Percentiles rank a stretch among this genome's conserved stretches.
Conservation (phyloP, 2,797 vertebrate species). For the Smutsia gigantea region DNA sequence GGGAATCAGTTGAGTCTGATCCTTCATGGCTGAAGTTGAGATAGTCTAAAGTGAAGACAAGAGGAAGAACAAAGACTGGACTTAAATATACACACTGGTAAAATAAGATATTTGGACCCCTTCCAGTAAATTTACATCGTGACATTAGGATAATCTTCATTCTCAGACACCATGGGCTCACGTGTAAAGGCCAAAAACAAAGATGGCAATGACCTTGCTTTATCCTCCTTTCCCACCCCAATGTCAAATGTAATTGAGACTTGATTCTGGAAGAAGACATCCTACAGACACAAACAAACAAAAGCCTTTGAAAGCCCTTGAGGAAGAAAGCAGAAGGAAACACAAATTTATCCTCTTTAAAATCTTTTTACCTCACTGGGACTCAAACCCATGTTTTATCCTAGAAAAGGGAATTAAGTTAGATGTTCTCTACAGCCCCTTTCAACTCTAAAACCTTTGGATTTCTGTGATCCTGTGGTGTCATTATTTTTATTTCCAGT, state of each 20-base stretch:
- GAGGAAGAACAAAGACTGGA: not conserved
- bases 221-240: not conserved
- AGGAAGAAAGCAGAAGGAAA: constrained; percentile 51
- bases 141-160: not conserved
- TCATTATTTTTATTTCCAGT: constrained; percentile 67
- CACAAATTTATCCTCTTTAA: constrained; percentile 1
- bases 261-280: not conserved
- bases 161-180: not conserved
- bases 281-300: constrained; percentile 20
- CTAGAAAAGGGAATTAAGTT: not conserved
- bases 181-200: not conserved
- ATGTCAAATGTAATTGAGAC: not conserved
- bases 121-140: not conserved
- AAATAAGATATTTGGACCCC: not conserved
- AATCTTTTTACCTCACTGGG: not conserved
- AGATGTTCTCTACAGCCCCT: not conserved
- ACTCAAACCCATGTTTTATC: not conserved
- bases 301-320: not conserved
- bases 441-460: constrained; percentile 55
- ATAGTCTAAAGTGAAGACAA: not conserved
- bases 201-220: not conserved
- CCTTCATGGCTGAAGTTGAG: not conserved
- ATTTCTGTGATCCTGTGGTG: constrained; percentile 52
- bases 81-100: not conserved
- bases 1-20: not conserved